phyloP scores from a whole-genome alignment of 2,888 invertebrate species.

The Leptinotarsa rubiginosa region DNA sequence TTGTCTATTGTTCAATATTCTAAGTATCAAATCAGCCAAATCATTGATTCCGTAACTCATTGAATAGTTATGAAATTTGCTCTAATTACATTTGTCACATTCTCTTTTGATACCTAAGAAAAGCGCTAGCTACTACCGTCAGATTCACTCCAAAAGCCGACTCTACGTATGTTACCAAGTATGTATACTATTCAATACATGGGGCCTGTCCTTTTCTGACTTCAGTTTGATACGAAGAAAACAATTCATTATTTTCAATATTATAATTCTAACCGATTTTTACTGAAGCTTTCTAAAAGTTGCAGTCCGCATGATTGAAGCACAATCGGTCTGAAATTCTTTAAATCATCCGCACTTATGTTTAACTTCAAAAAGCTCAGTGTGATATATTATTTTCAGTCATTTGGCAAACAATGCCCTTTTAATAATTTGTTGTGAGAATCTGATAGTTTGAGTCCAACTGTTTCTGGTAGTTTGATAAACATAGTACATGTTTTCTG shows the following conservation, averaged over 20 bases:
- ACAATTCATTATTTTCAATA: constrained; percentile 6
- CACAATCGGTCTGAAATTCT: not conserved
- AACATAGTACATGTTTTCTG: not conserved
- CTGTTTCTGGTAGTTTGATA: not conserved
- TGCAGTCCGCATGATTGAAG: constrained; percentile 3
- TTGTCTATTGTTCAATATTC: not conserved
- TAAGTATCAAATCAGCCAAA: constrained; percentile 7
- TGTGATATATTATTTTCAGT: not conserved
- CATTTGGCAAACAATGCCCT: not conserved
- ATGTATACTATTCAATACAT: constrained; percentile 8
- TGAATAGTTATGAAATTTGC: not conserved
- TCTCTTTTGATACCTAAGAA: constrained; percentile 12
- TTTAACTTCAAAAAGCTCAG: constrained; percentile 1
- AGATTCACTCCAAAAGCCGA: not conserved
- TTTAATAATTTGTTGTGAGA: not conserved
- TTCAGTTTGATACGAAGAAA: not conserved
- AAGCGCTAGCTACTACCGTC: not conserved
- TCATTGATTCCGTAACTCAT: not conserved
- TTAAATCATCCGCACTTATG: not conserved
- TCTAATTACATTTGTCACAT: not conserved
- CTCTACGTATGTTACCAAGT: constrained; percentile 3
- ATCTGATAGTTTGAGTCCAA: not conserved
- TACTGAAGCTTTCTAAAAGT: not conserved
- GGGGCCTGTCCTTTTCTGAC: not conserved
- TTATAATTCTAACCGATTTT: not conserved